Percentiles rank a stretch among this genome's conserved stretches.
These are phyloP conservation scores for Urocitellus parryii DNA, from an alignment of 2,113 vertebrate species.

Conservation along the genomic window DNA sequence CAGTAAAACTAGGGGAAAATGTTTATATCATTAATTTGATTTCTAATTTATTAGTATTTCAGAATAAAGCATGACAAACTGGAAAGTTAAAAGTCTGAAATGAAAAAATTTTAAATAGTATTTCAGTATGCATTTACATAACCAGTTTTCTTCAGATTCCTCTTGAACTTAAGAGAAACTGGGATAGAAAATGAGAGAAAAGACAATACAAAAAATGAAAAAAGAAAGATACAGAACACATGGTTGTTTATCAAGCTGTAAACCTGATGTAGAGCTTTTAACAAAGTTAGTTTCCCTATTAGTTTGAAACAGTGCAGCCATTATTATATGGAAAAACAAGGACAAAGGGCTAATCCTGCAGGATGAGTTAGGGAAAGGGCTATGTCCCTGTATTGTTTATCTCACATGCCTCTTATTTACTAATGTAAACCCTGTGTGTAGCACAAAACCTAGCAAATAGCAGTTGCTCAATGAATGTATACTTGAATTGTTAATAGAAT, in stretches of 20 bases:
- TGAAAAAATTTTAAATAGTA: background rate
- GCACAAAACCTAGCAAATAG: background rate
- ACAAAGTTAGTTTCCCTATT: background rate
- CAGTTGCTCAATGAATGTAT: background rate
- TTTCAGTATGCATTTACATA: background rate
- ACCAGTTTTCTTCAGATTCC: background rate
- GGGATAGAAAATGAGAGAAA: background rate
- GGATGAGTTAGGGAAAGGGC: background rate
- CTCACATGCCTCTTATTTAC: background rate
- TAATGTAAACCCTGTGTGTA: background rate
- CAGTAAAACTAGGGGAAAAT: background rate
- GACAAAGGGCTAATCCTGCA: background rate
- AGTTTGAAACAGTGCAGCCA: background rate
- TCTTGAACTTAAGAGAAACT: background rate
- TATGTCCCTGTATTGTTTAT: background rate
- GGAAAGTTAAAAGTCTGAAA: slow-evolving; percentile 14
- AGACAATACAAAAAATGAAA: background rate
- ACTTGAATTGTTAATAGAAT: background rate
- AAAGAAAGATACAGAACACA: background rate
- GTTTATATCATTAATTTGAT: background rate
- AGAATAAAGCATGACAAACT: slow-evolving; percentile 13
- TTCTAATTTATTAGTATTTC: slow-evolving; percentile 12
- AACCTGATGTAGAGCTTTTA: background rate
- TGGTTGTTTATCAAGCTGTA: background rate
- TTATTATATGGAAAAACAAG: background rate